Percentiles rank a stretch among this genome's conserved stretches.
Conservation (phyloP, 2,888 invertebrate genomes). For the Drosophila mayaguana region DNA sequence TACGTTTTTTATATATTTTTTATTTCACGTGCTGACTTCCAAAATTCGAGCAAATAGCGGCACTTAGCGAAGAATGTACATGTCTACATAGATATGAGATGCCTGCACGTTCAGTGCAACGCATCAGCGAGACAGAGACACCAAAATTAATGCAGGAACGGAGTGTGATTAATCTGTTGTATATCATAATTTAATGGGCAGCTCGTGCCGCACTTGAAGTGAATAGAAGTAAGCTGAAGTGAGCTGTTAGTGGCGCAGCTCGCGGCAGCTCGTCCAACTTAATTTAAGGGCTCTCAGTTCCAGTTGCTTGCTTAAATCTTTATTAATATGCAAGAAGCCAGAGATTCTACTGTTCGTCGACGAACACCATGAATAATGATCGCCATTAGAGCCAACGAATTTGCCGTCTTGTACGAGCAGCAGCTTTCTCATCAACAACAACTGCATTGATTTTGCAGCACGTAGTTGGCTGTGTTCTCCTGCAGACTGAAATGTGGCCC, state of each 20-base stretch:
- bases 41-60: conserved; percentile 54
- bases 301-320: conserved; percentile 62
- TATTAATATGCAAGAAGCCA: conserved; percentile 72
- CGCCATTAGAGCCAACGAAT: conserved; percentile 65
- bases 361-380: conserved; percentile 59
- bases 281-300: conserved; percentile 51
- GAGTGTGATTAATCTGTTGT: conserved; percentile 71
- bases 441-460: conserved; percentile 74
- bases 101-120: conserved; percentile 64
- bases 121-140: conserved; percentile 49
- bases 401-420: conserved; percentile 48
- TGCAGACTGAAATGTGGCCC: conserved; percentile 8
- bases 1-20: conserved; percentile 35
- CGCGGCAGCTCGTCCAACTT: conserved; percentile 43
- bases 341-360: conserved; percentile 34
- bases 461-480: conserved; percentile 22
- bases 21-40: conserved; percentile 49
- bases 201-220: conserved; percentile 65
- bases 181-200: conserved; percentile 71
- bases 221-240: conserved; percentile 28
- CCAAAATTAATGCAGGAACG: conserved; percentile 58
- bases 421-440: conserved; percentile 4
- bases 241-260: conserved; percentile 44
- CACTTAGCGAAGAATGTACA: conserved; percentile 43
- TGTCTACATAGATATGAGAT: conserved; percentile 30